A percentile compares a stretch with the other conserved stretches of the same genome.
phyloP scores from a whole-genome alignment of 92 coral and sea anemone species.

The Zoanthus solanderi region DNA sequence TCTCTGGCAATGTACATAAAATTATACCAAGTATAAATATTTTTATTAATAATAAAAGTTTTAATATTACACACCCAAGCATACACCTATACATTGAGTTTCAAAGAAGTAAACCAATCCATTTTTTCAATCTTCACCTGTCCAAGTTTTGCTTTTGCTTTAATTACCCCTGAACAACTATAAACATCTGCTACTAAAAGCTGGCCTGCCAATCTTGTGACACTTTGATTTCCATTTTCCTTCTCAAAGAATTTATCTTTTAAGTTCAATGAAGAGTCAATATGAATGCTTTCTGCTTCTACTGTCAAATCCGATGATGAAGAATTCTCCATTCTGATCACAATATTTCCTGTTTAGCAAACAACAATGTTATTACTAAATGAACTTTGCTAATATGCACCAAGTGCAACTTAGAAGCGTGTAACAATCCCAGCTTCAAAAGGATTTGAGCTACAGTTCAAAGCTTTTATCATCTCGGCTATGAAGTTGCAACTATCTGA shows the following conservation, averaged over 20 bases:
- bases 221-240: not conserved
- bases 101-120: slow-evolving; percentile 34
- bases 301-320: slow-evolving; percentile 12
- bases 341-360: slow-evolving; percentile 7
- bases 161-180: not conserved
- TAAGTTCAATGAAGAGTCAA: slow-evolving; percentile 7
- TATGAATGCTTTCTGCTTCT: slow-evolving; percentile 23
- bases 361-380: not conserved
- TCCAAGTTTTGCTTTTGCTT: slow-evolving; percentile 22
- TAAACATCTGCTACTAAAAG: not conserved
- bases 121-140: slow-evolving; percentile 32
- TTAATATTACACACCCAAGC: no score
- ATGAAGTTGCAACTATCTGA: no score
- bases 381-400: not conserved
- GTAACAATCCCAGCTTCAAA: no score
- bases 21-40: not conserved
- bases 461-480: no score
- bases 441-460: no score
- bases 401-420: not conserved
- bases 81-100: not conserved
- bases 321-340: slow-evolving; percentile 24
- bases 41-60: not conserved
- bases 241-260: not conserved
- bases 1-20: not conserved
- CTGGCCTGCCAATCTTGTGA: slow-evolving; percentile 2